A percentile compares a stretch with the other conserved stretches of the same genome.
Conservation (phyloP, 2,888 invertebrate genomes). For the Amphipyra berbera region DNA sequence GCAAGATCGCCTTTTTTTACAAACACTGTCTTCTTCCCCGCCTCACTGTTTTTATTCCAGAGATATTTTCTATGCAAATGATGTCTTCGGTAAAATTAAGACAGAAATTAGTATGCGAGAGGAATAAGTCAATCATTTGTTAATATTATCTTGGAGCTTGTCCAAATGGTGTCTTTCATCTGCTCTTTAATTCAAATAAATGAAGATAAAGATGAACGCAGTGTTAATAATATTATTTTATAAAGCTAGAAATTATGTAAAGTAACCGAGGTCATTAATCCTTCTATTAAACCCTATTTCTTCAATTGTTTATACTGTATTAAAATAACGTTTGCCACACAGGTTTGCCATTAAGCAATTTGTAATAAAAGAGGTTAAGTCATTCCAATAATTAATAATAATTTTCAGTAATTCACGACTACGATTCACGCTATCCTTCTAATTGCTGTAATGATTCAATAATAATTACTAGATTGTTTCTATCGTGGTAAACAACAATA, state of each 20-base stretch:
- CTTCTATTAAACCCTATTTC: too few relatives aligned
- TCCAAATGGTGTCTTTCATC: not conserved
- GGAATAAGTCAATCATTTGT: conserved; percentile 3
- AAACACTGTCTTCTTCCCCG: too few relatives aligned
- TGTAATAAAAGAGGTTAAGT: conserved; percentile 1
- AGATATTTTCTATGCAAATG: conserved; percentile 18
- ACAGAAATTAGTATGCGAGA: conserved; percentile 17
- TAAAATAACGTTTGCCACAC: too few relatives aligned
- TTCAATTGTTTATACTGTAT: too few relatives aligned
- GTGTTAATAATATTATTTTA: not conserved
- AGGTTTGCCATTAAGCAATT: not conserved
- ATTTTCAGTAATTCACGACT: conserved; percentile 16
- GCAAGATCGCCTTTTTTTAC: too few relatives aligned
- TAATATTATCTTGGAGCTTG: not conserved
- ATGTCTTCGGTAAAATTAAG: conserved; percentile 20
- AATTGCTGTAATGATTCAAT: conserved; percentile 32
- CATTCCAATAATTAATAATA: conserved; percentile 3
- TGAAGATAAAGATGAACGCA: not conserved
- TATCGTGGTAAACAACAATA: conserved; percentile 30
- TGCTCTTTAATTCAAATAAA: not conserved
- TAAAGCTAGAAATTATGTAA: not conserved
- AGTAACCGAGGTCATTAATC: too few relatives aligned
- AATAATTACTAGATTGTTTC: conserved; percentile 20
- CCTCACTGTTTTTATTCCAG: not conserved
- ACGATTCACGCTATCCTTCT: conserved; percentile 17